These are phyloP conservation scores for Pongo pygmaeus DNA, from an alignment of 2,113 vertebrate genomes.

Conservation along the genomic window DNA sequence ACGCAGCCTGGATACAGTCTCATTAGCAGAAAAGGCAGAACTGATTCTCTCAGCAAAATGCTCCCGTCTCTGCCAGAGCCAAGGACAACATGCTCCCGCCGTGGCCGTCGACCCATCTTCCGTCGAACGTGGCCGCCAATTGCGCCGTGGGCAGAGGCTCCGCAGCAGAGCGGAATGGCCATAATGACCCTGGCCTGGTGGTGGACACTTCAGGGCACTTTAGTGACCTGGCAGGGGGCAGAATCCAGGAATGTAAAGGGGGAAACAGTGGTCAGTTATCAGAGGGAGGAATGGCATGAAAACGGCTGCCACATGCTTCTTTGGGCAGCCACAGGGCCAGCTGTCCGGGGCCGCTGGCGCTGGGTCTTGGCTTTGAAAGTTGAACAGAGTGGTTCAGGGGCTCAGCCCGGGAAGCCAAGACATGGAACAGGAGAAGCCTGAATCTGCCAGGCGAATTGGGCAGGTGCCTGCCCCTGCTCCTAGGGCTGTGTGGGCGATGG, in stretches of 20 bases:
- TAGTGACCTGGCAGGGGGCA: not conserved
- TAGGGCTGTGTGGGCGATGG: not conserved
- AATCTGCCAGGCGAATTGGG: rapidly evolving
- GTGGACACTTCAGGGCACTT: not conserved
- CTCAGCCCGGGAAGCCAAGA: rapidly evolving
- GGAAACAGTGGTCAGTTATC: rapidly evolving
- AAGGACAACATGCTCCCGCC: rapidly evolving
- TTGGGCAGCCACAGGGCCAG: rapidly evolving
- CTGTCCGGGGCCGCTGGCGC: not conserved
- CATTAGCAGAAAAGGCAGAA: not conserved
- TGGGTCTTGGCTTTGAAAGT: not conserved
- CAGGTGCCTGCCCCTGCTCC: not conserved
- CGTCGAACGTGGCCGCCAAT: rapidly evolving
- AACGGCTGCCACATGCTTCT: rapidly evolving
- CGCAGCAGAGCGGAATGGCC: rapidly evolving
- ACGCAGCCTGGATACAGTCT: rapidly evolving
- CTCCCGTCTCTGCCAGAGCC: rapidly evolving
- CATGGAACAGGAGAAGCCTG: rapidly evolving
- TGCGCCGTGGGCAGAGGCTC: rapidly evolving
- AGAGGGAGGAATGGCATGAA: rapidly evolving
- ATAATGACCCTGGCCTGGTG: rapidly evolving
- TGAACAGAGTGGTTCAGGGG: rapidly evolving
- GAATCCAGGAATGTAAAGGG: rapidly evolving
- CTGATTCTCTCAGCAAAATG: not conserved
- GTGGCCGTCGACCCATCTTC: rapidly evolving